These are phyloP conservation scores for Saccostrea echinata DNA, from an alignment of 1,140 invertebrate species.

Conservation along the genomic window DNA sequence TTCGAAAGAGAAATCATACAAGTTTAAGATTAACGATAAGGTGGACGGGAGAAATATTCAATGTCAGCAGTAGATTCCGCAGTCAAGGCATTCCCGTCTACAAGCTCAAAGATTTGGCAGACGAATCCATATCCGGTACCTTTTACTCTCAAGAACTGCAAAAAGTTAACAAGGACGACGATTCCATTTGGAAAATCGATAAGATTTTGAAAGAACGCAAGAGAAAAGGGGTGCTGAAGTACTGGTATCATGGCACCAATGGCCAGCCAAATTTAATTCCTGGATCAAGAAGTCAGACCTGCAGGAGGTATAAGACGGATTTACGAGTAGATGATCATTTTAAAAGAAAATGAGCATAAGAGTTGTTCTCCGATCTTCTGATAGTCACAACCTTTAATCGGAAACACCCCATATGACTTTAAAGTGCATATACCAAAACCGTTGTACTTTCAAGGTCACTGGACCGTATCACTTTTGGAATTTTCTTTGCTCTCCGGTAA, in stretches of 20 bases:
- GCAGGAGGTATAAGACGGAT: background rate
- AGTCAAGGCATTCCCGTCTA: conserved; percentile 37
- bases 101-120: conserved; percentile 30
- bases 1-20: conserved; percentile 5
- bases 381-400: background rate
- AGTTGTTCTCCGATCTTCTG: conserved; percentile 45
- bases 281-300: conserved; percentile 39
- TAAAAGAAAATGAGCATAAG: conserved; percentile 37
- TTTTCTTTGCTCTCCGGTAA: background rate
- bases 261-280: conserved; percentile 48
- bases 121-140: background rate
- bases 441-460: conserved; percentile 16
- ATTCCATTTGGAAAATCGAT: conserved; percentile 36
- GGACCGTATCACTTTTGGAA: conserved; percentile 37
- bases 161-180: conserved; percentile 8
- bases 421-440: conserved; percentile 26
- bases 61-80: background rate
- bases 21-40: conserved; percentile 39
- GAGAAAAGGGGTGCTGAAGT: background rate
- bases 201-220: conserved; percentile 29
- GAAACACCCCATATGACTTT: conserved; percentile 29
- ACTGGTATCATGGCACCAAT: conserved; percentile 39
- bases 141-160: conserved; percentile 44
- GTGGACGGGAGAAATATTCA: conserved; percentile 51
- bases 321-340: background rate